These are phyloP conservation scores for Triplophysa siluroides DNA, from an alignment of 2,113 vertebrate genomes.

Conservation along the genomic window DNA sequence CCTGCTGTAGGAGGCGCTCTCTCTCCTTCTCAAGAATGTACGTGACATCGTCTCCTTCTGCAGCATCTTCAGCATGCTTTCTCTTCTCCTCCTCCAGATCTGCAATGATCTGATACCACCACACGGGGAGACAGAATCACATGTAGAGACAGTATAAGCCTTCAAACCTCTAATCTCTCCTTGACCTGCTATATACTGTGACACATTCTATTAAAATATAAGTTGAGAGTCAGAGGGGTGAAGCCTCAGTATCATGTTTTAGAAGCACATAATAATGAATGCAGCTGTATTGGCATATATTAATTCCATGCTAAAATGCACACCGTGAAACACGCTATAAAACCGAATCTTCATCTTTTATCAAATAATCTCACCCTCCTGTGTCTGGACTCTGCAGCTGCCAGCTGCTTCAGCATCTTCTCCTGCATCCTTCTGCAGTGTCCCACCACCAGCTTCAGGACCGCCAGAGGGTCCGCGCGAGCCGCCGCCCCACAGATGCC, in stretches of 20 bases:
- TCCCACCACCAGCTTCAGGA: conserved; percentile 91
- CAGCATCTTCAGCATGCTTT: conserved; percentile 92
- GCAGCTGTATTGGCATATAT: no score
- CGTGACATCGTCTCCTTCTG: conserved; percentile 96
- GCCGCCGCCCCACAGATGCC: conserved; percentile 61
- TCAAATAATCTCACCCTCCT: conserved; percentile 79
- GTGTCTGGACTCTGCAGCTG: conserved; percentile 90
- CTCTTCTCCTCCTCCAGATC: conserved; percentile 94
- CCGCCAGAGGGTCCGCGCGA: conserved; percentile 84
- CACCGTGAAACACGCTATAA: no score
- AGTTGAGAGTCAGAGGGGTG: background rate
- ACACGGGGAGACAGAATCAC: conserved; percentile 40
- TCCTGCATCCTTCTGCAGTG: conserved; percentile 97
- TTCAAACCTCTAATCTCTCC: conserved; percentile 1
- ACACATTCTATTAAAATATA: background rate
- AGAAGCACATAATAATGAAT: no score
- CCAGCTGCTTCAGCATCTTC: conserved; percentile 93
- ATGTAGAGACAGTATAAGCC: background rate
- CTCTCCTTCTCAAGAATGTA: conserved; percentile 97
- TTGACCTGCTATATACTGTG: background rate
- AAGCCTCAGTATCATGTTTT: no score
- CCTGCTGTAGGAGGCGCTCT: conserved; percentile 94
- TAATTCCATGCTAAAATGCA: no score
- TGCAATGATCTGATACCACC: conserved; percentile 84
- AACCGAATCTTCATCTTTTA: background rate